These are phyloP conservation scores for Acinonyx jubatus DNA, from an alignment of 2,113 vertebrate genomes.

Conservation along the genomic window DNA sequence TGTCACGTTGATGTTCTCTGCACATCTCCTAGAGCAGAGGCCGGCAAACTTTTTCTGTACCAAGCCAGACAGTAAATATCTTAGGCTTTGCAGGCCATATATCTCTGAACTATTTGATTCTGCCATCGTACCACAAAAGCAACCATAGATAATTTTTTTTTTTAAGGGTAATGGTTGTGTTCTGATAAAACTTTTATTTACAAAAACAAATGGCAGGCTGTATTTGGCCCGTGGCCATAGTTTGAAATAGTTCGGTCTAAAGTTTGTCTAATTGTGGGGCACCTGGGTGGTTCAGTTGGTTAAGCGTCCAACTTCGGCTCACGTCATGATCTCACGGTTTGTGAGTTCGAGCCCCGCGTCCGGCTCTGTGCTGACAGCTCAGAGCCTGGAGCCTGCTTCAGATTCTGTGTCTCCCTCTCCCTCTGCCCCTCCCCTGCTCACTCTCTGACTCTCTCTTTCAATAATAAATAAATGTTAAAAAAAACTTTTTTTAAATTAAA, in stretches of 20 bases:
- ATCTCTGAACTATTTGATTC: neutral
- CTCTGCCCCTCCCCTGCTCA: no score
- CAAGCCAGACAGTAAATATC: neutral
- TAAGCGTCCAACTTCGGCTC: no score
- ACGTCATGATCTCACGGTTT: no score
- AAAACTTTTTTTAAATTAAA: no score
- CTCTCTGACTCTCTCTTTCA: no score
- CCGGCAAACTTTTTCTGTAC: neutral
- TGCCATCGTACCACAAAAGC: neutral
- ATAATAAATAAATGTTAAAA: no score
- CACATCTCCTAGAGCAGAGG: neutral
- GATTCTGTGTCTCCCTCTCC: no score
- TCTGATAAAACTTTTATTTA: neutral
- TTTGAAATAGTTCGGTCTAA: neutral
- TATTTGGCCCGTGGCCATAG: neutral
- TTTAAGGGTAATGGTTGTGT: neutral
- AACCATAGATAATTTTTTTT: neutral
- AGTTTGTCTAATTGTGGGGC: neutral
- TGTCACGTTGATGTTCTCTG: neutral
- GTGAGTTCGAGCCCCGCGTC: no score
- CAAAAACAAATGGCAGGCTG: neutral
- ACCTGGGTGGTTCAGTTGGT: no score
- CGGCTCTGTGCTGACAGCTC: no score
- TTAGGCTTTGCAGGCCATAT: neutral
- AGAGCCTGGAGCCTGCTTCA: no score